phyloP scores from a whole-genome alignment of 2,888 invertebrate genomes.

The Aelia acuminata region DNA sequence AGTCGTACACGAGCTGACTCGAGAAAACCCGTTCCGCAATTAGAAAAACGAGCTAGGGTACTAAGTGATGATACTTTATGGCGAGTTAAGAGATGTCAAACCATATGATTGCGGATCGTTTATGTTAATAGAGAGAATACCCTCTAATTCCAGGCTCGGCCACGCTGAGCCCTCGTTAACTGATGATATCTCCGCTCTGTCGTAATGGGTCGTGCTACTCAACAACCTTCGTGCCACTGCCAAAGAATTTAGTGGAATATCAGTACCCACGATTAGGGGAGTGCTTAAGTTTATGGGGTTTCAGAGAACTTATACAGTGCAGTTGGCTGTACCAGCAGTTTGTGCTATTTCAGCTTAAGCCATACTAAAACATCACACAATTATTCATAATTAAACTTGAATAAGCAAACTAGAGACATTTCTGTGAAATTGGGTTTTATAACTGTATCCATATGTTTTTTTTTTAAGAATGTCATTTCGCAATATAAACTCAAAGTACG shows the following conservation, averaged over 20 bases:
- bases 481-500: too few relatives aligned
- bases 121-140: slow-evolving; percentile 42
- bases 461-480: too few relatives aligned
- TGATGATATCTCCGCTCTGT: background rate
- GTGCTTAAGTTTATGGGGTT: background rate
- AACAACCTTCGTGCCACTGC: slow-evolving; percentile 10
- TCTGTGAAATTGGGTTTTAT: too few relatives aligned
- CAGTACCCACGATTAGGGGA: background rate
- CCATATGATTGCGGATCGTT: slow-evolving; percentile 41
- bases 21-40: background rate
- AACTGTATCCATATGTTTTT: too few relatives aligned
- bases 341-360: too few relatives aligned
- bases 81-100: slow-evolving; percentile 21
- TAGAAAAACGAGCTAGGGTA: background rate
- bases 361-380: background rate
- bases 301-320: background rate
- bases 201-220: slow-evolving; percentile 12
- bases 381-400: too few relatives aligned
- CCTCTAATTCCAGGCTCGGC: slow-evolving; percentile 47
- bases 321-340: background rate
- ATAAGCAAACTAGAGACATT: too few relatives aligned
- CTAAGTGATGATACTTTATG: slow-evolving; percentile 33
- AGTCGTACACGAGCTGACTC: background rate
- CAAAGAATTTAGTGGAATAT: background rate
- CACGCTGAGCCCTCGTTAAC: background rate